Percentiles rank a stretch among this genome's conserved stretches.
phyloP scores from a whole-genome alignment of 2,797 vertebrate species.

The Bucorvus abyssinicus region DNA sequence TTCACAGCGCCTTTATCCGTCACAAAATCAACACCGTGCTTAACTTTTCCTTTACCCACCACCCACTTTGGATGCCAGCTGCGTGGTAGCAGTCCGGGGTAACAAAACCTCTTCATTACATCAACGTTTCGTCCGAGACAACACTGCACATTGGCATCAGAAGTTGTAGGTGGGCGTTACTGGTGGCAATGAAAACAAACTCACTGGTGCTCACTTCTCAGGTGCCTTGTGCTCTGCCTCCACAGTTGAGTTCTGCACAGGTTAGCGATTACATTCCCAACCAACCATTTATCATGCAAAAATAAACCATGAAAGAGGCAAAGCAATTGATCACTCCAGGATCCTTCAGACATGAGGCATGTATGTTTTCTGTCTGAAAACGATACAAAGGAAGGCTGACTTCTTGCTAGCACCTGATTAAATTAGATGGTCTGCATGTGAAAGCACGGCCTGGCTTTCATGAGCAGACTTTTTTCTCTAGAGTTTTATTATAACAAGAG shows the following conservation, averaged over 20 bases:
- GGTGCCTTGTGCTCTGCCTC: not conserved
- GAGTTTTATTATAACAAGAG: conserved; percentile 17
- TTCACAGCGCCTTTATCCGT: not conserved
- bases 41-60: not conserved
- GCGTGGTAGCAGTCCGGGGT: not conserved
- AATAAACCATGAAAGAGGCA: not conserved
- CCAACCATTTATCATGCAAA: not conserved
- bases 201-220: not conserved
- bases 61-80: not conserved
- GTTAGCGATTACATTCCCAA: not conserved
- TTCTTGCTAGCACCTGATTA: not conserved
- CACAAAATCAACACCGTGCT: not conserved
- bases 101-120: not conserved
- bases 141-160: not conserved
- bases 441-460: not conserved
- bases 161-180: not conserved
- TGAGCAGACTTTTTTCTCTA: not conserved
- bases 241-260: not conserved
- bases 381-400: not conserved
- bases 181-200: not conserved
- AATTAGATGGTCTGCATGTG: not conserved
- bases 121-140: not conserved
- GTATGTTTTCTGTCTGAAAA: not conserved
- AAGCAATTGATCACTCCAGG: not conserved
- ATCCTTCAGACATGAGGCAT: not conserved